A percentile compares a stretch with the other conserved stretches of the same genome.
These are phyloP conservation scores for Stomatorhinus walkeri DNA, from an alignment of 2,797 vertebrate genomes.

Conservation along the genomic window DNA sequence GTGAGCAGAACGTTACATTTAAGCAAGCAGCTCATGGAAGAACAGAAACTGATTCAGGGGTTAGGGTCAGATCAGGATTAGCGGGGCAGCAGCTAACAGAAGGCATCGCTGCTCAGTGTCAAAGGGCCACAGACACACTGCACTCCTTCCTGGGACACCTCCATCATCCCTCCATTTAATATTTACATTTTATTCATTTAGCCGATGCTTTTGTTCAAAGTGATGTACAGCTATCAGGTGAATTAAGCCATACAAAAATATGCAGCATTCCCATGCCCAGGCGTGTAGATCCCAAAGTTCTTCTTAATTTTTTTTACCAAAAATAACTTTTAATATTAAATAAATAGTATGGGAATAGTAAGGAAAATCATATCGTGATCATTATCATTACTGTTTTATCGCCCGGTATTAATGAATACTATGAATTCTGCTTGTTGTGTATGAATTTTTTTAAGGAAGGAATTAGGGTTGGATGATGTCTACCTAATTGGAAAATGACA, in stretches of 20 bases:
- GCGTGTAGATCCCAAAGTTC: not conserved
- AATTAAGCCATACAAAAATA: not conserved
- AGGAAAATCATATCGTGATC: not conserved
- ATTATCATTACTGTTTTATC: not conserved
- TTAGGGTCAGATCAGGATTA: not conserved
- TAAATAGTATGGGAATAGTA: not conserved
- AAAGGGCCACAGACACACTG: not conserved
- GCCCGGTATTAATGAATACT: not conserved
- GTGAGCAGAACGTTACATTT: not conserved
- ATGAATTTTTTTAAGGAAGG: not conserved
- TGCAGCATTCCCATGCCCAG: not conserved
- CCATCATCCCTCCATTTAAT: not conserved
- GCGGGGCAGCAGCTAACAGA: not conserved
- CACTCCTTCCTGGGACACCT: not conserved
- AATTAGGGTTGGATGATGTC: not conserved
- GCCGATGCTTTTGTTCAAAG: not conserved
- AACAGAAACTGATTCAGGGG: not conserved
- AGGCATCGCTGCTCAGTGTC: not conserved
- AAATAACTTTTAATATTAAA: not conserved
- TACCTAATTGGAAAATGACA: not conserved
- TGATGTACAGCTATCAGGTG: not conserved
- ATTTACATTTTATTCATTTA: not conserved
- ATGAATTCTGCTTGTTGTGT: not conserved
- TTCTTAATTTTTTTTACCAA: not conserved
- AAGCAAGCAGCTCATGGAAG: not conserved